A percentile compares a stretch with the other conserved stretches of the same genome.
phyloP scores from a whole-genome alignment of 2,888 invertebrate genomes.

The Coelogynopora nodosa region DNA sequence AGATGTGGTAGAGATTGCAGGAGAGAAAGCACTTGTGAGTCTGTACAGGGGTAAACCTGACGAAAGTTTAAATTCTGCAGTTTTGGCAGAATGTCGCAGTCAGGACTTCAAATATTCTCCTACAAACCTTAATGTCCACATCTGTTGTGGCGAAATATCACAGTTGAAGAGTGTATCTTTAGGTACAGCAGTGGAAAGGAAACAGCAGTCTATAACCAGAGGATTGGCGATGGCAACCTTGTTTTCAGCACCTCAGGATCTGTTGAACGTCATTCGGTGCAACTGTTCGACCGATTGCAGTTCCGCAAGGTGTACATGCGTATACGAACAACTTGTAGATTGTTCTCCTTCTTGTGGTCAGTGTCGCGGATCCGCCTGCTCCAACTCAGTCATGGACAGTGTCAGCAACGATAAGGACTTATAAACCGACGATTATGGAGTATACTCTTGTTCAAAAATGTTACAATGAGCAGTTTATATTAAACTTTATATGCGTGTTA shows the following conservation, averaged over 20 bases:
- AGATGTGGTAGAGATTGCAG: no score
- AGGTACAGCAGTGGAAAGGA: neutral
- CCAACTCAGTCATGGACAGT: slow-evolving; percentile 12
- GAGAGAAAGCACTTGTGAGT: no score
- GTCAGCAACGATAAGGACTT: neutral
- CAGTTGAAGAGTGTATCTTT: neutral
- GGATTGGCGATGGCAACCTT: neutral
- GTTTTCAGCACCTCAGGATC: neutral
- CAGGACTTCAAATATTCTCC: slow-evolving; percentile 26
- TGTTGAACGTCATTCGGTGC: slow-evolving; percentile 20
- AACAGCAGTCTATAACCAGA: slow-evolving; percentile 10
- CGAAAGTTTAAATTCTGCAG: no score
- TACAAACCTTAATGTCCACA: slow-evolving; percentile 6
- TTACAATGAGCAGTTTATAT: neutral
- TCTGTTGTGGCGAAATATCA: neutral
- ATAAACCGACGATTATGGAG: neutral
- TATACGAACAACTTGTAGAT: neutral
- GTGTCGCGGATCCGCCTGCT: slow-evolving; percentile 3
- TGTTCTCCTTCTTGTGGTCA: slow-evolving; percentile 43
- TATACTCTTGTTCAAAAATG: neutral
- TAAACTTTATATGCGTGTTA: slow-evolving; percentile 3
- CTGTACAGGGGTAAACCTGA: no score
- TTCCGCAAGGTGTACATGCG: neutral
- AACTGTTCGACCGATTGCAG: slow-evolving; percentile 7
- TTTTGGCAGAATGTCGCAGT: no score